Evolutionary conservation across 23 tunicate species (phyloP).

Genomic region (Styela plicata): DNA sequence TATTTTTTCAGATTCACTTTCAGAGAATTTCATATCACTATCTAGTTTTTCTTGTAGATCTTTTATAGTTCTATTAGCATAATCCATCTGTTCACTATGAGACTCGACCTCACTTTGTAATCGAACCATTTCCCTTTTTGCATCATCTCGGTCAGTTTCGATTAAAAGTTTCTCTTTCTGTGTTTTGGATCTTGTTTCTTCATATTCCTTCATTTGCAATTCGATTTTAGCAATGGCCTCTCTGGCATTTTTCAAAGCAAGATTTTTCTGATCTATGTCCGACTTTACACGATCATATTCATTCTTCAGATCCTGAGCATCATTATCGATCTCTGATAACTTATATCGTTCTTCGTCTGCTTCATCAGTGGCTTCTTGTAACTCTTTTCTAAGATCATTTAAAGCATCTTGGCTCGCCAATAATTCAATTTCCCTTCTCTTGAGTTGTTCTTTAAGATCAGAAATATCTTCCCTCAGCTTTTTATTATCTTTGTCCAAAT

Average conservation of each 20-base stretch:
- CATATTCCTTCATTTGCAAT: constrained; percentile 38
- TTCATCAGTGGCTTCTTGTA: background rate
- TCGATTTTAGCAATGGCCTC: constrained; percentile 48
- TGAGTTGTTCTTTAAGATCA: constrained; percentile 6
- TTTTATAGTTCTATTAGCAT: background rate
- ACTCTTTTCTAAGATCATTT: constrained; percentile 2
- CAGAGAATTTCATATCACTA: constrained; percentile 1
- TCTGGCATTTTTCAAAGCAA: constrained; percentile 44
- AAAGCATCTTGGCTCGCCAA: constrained; percentile 20
- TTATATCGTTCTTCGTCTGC: constrained; percentile 10
- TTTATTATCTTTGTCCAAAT: background rate
- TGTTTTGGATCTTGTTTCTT: constrained; percentile 12
- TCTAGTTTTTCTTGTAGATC: constrained; percentile 11
- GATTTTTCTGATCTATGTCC: constrained; percentile 17
- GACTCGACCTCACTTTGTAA: constrained; percentile 39
- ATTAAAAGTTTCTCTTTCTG: constrained; percentile 15
- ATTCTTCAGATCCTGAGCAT: constrained; percentile 1
- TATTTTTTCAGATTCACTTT: constrained; percentile 2
- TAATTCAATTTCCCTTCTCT: constrained; percentile 11
- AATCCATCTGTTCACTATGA: background rate
- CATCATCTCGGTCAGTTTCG: constrained; percentile 43
- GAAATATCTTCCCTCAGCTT: background rate
- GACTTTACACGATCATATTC: constrained; percentile 5
- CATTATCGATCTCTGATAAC: constrained; percentile 13
- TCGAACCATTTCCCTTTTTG: constrained; percentile 33